phyloP scores from a whole-genome alignment of 1,140 invertebrate genomes.

The Panagrolaimus sp. region DNA sequence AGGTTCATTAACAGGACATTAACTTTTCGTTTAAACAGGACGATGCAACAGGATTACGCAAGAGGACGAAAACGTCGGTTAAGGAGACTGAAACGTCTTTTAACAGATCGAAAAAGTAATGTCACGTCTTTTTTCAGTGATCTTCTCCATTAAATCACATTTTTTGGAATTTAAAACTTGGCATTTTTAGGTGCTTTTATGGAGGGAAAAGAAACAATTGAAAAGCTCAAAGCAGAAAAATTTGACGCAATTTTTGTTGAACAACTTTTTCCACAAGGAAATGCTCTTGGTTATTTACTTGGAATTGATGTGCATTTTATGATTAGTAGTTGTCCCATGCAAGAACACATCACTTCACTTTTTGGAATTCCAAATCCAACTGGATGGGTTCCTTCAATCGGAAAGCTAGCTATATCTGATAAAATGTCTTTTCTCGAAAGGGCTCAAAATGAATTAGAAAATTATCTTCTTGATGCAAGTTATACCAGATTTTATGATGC shows the following conservation, averaged over 20 bases:
- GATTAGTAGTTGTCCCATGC: background rate
- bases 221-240: background rate
- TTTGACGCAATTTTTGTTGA: conserved; percentile 4
- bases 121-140: no score
- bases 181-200: background rate
- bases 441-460: background rate
- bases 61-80: no score
- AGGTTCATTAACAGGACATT: no score
- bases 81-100: no score
- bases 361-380: background rate
- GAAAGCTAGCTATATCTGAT: background rate
- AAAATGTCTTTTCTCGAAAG: background rate
- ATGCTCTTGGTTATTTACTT: background rate
- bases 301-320: background rate
- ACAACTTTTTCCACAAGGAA: background rate
- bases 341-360: background rate
- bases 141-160: no score
- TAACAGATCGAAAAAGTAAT: no score
- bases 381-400: background rate
- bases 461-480: background rate
- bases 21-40: no score
- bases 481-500: background rate
- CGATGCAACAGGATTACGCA: no score
- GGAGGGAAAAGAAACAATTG: background rate
- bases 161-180: background rate